Evolutionary conservation across 2,797 vertebrate genomes (phyloP).

Genomic region (Anableps anableps): DNA sequence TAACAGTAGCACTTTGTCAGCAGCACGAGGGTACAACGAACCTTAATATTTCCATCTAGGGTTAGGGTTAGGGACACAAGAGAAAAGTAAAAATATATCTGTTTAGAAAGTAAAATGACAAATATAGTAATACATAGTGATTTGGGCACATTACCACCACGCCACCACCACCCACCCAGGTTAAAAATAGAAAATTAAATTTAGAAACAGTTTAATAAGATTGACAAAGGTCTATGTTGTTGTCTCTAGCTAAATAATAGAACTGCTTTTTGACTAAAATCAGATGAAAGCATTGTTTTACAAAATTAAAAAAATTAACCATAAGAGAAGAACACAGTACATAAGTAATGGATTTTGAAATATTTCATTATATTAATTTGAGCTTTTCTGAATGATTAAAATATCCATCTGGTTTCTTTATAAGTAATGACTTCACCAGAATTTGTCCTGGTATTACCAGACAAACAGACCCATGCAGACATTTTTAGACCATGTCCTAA

Average conservation of each 20-base stretch:
- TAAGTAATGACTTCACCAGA: neutral
- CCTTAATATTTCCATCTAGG: no score
- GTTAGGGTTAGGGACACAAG: no score
- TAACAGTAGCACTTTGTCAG: no score
- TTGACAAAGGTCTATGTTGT: neutral
- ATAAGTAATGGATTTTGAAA: neutral
- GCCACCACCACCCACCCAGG: no score
- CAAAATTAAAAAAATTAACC: neutral
- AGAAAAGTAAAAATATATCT: no score
- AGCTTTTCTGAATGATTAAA: neutral
- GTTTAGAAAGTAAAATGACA: no score
- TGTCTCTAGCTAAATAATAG: neutral
- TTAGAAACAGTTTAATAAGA: neutral
- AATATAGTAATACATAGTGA: no score
- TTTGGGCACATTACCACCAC: no score
- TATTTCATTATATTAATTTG: neutral
- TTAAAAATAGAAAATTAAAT: neutral
- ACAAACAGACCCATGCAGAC: neutral
- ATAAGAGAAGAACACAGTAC: neutral
- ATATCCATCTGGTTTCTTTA: neutral
- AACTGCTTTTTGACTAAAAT: neutral
- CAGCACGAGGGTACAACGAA: no score
- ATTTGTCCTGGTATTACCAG: neutral
- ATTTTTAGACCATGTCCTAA: no score
- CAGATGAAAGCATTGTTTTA: neutral